Conservation (phyloP, 2,113 vertebrate genomes). For the Pelecanus crispus region DNA sequence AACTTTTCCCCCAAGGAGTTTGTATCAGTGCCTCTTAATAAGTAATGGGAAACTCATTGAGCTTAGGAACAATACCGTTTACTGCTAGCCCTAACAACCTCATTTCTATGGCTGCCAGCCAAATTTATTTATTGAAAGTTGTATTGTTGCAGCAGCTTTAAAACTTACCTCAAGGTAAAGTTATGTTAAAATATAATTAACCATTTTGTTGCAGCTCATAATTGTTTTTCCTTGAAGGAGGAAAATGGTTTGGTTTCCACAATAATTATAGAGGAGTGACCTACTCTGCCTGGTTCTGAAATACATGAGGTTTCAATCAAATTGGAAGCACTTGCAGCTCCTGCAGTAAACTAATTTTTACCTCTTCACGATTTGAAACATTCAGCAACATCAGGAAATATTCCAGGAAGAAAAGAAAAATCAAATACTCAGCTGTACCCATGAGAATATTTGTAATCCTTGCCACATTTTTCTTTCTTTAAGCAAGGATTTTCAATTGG, state of each 20-base stretch:
- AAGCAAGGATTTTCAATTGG: neutral
- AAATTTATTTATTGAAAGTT: slow-evolving; percentile 40
- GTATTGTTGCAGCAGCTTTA: neutral
- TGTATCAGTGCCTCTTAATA: neutral
- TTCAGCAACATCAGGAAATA: neutral
- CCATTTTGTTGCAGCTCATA: slow-evolving; percentile 31
- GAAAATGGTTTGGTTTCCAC: slow-evolving; percentile 35
- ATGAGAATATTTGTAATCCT: neutral
- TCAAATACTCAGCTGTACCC: neutral
- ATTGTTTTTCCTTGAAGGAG: slow-evolving; percentile 44
- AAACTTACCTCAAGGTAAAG: slow-evolving; percentile 47
- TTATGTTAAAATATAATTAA: slow-evolving; percentile 61
- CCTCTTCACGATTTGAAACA: slow-evolving; percentile 4
- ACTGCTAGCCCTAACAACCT: slow-evolving; percentile 11
- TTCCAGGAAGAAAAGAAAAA: neutral
- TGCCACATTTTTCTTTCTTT: neutral
- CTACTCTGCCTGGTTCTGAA: neutral
- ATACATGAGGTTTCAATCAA: neutral
- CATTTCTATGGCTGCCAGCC: slow-evolving; percentile 10
- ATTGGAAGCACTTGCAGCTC: neutral
- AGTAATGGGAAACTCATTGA: neutral
- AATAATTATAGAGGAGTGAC: neutral
- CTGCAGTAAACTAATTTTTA: neutral
- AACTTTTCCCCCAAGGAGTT: neutral
- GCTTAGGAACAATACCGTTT: neutral